phyloP scores from a whole-genome alignment of 2,797 vertebrate species.

The Myotis myotis region DNA sequence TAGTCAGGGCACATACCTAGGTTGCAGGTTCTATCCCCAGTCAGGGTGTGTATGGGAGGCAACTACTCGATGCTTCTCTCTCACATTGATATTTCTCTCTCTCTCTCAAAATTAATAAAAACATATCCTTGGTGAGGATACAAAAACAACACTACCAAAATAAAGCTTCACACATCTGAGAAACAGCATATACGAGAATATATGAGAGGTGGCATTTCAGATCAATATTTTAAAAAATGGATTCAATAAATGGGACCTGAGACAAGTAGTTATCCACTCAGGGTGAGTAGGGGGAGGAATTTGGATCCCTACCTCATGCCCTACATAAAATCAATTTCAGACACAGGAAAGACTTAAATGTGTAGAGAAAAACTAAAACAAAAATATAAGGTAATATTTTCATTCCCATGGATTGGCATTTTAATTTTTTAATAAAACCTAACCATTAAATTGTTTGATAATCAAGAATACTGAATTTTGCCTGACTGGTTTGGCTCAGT shows the following conservation, averaged over 20 bases:
- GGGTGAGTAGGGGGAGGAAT: background rate
- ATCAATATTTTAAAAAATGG: constrained; percentile 6
- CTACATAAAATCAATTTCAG: constrained; percentile 3
- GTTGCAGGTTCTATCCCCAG: background rate
- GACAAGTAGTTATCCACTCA: background rate
- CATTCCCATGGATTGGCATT: background rate
- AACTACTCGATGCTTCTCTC: background rate
- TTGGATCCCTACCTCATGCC: background rate
- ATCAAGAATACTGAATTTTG: constrained; percentile 18
- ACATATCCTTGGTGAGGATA: too few species aligned
- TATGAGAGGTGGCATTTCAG: background rate
- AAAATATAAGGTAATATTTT: constrained; percentile 3
- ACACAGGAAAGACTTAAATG: background rate
- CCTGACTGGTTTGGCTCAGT: too few species aligned
- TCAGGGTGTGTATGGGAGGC: background rate
- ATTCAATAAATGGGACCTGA: background rate
- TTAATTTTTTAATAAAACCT: background rate
- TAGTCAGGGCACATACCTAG: background rate
- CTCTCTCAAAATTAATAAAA: background rate
- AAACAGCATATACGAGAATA: background rate
- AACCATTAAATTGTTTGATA: constrained; percentile 34
- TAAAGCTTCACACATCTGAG: background rate
- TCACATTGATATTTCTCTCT: background rate
- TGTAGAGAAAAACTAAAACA: background rate
- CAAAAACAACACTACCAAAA: background rate